Evolutionary conservation across 2,888 invertebrate species (phyloP).

Genomic region (Diarsia mendica): DNA sequence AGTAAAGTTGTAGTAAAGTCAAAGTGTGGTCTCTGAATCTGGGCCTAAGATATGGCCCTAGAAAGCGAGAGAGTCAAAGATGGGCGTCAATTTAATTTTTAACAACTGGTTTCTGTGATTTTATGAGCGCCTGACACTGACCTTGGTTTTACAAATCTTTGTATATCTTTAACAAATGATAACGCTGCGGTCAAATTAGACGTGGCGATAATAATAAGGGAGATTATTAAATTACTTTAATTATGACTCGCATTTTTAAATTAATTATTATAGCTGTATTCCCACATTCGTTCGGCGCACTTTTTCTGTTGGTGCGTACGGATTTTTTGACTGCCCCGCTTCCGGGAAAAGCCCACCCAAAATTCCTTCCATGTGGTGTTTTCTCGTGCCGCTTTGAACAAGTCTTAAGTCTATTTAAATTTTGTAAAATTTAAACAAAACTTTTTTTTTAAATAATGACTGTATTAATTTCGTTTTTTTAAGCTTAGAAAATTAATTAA

Average conservation of each 20-base stretch:
- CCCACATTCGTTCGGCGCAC: no score
- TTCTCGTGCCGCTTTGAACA: no score
- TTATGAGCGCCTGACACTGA: constrained; percentile 8
- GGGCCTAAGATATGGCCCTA: no score
- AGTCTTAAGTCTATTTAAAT: neutral
- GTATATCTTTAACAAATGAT: constrained; percentile 18
- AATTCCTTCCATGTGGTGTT: no score
- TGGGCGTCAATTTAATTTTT: neutral
- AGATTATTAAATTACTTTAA: neutral
- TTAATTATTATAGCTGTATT: no score
- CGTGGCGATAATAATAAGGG: neutral
- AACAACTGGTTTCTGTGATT: neutral
- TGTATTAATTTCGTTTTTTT: neutral
- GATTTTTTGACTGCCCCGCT: no score
- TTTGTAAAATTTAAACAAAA: neutral
- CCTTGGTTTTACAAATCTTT: constrained; percentile 29
- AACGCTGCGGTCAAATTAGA: neutral
- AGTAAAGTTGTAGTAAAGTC: no score
- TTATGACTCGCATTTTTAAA: neutral
- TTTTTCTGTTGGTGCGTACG: no score
- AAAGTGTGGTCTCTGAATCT: no score
- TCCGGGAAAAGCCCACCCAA: no score
- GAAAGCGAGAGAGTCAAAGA: no score
- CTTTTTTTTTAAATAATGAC: no score
- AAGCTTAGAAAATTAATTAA: neutral